Conservation (phyloP, 2,113 vertebrate genomes). For the Colistium nudipinnis region DNA sequence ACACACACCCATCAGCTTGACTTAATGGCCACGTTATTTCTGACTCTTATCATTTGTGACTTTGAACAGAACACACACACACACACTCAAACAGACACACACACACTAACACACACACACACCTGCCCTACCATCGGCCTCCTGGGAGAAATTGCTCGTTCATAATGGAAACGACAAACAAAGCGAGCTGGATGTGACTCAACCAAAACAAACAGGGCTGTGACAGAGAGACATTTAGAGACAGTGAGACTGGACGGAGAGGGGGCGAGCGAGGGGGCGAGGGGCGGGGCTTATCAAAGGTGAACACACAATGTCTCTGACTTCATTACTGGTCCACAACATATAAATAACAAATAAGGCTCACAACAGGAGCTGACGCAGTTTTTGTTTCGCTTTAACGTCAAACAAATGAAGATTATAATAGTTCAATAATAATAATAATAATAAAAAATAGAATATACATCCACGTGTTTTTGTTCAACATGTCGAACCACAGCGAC, state of each 20-base stretch:
- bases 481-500: background rate
- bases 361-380: no score
- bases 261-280: background rate
- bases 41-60: background rate
- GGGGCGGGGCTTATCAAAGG: slow-evolving; percentile 8
- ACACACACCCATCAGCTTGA: no score
- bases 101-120: slow-evolving; percentile 7
- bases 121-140: background rate
- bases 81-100: slow-evolving; percentile 8
- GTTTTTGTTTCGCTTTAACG: no score
- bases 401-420: no score
- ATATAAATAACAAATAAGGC: no score
- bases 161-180: slow-evolving; percentile 64
- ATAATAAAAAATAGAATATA: no score
- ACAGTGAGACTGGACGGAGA: background rate
- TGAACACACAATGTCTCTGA: no score
- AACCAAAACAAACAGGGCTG: slow-evolving; percentile 40
- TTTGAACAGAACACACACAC: slow-evolving; percentile 3
- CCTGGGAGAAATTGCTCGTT: slow-evolving; percentile 50
- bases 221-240: slow-evolving; percentile 29
- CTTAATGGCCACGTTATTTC: slow-evolving; percentile 25
- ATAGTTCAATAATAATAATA: no score
- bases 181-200: slow-evolving; percentile 51
- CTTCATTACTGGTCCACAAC: no score
- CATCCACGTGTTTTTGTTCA: background rate